phyloP scores from a whole-genome alignment of 2,113 vertebrate species.

The Boulengeromyrus knoepffleri region DNA sequence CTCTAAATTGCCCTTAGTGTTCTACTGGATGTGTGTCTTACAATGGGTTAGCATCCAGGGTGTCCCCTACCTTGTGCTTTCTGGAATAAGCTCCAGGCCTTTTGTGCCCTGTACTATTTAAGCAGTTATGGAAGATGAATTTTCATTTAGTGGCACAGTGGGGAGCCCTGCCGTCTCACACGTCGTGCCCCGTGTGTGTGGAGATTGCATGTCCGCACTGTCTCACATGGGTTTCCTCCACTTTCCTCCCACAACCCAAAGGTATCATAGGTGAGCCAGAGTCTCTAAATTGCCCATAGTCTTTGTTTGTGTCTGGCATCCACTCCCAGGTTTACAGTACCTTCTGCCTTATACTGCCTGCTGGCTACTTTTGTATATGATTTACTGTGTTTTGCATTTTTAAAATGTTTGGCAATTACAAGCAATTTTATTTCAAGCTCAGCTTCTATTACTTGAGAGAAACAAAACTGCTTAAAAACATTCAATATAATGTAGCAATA shows the following conservation, averaged over 20 bases:
- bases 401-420: neutral
- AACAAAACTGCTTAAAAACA: neutral
- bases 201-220: neutral
- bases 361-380: neutral
- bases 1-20: conserved; percentile 1
- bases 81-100: neutral
- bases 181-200: neutral
- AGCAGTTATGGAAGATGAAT: neutral
- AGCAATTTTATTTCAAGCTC: neutral
- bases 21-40: neutral
- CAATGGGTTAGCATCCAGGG: neutral
- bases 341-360: neutral
- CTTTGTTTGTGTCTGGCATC: neutral
- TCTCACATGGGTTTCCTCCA: neutral
- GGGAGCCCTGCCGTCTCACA: neutral
- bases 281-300: neutral
- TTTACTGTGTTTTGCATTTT: neutral
- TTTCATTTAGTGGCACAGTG: neutral
- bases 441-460: neutral
- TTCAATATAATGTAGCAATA: neutral
- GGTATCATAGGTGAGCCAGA: neutral
- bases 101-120: neutral
- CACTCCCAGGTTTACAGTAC: neutral
- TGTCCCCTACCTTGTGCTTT: neutral
- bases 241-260: neutral